A percentile compares a stretch with the other conserved stretches of the same genome.
phyloP scores from a whole-genome alignment of 1,140 invertebrate genomes.

The Drosophila asahinai region DNA sequence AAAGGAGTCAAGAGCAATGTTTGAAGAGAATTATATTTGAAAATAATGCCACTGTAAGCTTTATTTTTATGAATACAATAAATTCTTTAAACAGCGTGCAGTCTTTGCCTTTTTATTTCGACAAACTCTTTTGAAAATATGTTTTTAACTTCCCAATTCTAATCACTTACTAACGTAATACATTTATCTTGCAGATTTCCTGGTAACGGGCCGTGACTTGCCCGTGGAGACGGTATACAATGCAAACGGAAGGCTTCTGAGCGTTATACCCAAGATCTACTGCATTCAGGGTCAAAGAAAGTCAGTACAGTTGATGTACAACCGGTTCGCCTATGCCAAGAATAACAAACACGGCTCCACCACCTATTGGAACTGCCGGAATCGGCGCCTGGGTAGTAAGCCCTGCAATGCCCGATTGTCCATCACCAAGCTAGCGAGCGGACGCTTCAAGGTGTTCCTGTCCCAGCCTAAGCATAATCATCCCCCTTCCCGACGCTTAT shows the following conservation, averaged over 20 bases:
- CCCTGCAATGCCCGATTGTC: slow-evolving; percentile 72
- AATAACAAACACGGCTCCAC: slow-evolving; percentile 63
- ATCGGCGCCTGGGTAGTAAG: slow-evolving; percentile 36
- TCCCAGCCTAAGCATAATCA: slow-evolving; percentile 75
- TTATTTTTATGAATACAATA: background rate
- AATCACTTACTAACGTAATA: slow-evolving; percentile 6
- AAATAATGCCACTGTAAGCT: background rate
- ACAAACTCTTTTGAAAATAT: background rate
- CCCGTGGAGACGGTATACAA: slow-evolving; percentile 26
- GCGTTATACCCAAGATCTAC: slow-evolving; percentile 10
- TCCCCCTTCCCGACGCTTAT: slow-evolving; percentile 50
- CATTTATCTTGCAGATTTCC: slow-evolving; percentile 29
- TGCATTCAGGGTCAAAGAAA: slow-evolving; percentile 75
- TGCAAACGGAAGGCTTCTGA: slow-evolving; percentile 7
- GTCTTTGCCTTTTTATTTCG: slow-evolving; percentile 13
- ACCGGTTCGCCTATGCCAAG: slow-evolving; percentile 65
- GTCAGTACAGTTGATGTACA: slow-evolving; percentile 58
- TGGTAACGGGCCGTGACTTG: slow-evolving; percentile 1
- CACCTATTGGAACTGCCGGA: slow-evolving; percentile 80
- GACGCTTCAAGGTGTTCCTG: slow-evolving; percentile 62
- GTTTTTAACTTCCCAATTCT: background rate
- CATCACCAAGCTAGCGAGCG: slow-evolving; percentile 59
- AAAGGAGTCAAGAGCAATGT: background rate
- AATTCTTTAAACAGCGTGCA: slow-evolving; percentile 1
- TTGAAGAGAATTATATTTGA: background rate